These are phyloP conservation scores for Probaryconus sp. DNA, from an alignment of 1,140 invertebrate genomes.

Conservation along the genomic window DNA sequence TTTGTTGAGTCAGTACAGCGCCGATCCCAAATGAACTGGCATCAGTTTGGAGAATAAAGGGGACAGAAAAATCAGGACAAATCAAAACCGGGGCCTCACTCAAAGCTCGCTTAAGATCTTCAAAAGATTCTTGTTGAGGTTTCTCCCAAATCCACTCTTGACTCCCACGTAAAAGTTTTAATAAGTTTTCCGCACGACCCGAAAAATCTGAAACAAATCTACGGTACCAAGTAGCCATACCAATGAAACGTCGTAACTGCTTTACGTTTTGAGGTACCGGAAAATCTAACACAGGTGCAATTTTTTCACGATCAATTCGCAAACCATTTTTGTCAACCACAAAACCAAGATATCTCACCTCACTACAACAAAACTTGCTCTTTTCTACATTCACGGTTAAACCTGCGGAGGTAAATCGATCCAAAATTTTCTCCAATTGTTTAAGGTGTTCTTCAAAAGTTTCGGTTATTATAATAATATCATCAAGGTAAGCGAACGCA, in stretches of 20 bases:
- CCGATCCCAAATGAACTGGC: constrained; percentile 65
- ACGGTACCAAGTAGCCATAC: constrained; percentile 73
- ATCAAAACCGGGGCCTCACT: constrained; percentile 30
- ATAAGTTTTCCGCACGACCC: constrained; percentile 65
- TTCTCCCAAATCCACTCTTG: constrained; percentile 47
- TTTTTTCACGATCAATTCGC: neutral
- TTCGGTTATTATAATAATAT: too few species aligned
- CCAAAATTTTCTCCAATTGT: too few species aligned
- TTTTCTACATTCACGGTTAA: constrained; percentile 1
- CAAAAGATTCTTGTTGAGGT: constrained; percentile 61
- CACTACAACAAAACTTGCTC: neutral
- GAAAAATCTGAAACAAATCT: constrained; percentile 76
- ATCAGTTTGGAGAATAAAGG: constrained; percentile 50
- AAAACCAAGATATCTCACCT: neutral
- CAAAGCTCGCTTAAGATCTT: neutral
- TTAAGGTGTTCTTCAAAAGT: too few species aligned
- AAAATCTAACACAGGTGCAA: neutral
- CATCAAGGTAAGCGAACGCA: too few species aligned
- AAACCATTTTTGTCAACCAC: neutral
- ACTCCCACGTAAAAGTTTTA: constrained; percentile 36
- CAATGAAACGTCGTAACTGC: constrained; percentile 66
- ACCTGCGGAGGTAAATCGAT: too few species aligned
- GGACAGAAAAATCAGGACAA: constrained; percentile 29
- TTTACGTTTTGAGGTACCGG: neutral
- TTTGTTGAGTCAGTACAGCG: constrained; percentile 64